phyloP scores from a whole-genome alignment of 2,797 vertebrate genomes.

The Tachyglossus aculeatus region DNA sequence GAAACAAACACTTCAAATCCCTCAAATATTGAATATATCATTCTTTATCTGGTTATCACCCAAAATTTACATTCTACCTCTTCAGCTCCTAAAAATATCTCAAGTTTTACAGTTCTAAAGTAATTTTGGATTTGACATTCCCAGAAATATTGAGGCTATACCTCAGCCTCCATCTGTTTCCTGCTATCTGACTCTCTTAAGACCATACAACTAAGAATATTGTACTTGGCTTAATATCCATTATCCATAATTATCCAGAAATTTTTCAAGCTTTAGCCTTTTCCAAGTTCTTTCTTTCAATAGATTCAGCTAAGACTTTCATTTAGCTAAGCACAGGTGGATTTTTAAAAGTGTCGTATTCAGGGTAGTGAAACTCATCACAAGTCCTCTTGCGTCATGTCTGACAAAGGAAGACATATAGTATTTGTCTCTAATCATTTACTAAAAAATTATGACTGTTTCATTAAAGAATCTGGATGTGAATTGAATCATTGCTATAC shows the following conservation, averaged over 20 bases:
- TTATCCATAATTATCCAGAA: constrained; percentile 58
- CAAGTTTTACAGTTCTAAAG: constrained; percentile 61
- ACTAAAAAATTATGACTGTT: too few relatives aligned
- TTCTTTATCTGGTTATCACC: constrained; percentile 33
- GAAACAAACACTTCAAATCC: background rate
- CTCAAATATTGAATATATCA: constrained; percentile 18
- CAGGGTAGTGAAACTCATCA: constrained; percentile 18
- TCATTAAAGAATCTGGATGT: too few relatives aligned
- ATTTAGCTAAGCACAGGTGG: constrained; percentile 46
- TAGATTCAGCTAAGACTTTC: constrained; percentile 51
- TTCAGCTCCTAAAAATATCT: constrained; percentile 51
- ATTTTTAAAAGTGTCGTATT: constrained; percentile 23
- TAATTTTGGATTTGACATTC: constrained; percentile 66
- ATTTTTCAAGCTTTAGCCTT: constrained; percentile 65
- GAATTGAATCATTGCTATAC: too few relatives aligned
- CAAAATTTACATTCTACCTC: constrained; percentile 30
- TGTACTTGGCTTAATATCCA: constrained; percentile 46
- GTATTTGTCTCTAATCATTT: too few relatives aligned
- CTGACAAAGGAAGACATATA: background rate
- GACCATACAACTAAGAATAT: constrained; percentile 51
- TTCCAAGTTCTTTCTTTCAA: constrained; percentile 57
- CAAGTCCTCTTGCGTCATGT: background rate
- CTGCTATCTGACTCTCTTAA: constrained; percentile 46
- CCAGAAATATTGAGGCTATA: constrained; percentile 65
- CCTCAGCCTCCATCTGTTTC: constrained; percentile 62